Percentiles rank a stretch among this genome's conserved stretches.
Conservation (phyloP, 2,888 invertebrate species). For the Drepanosiphum platanoidis region DNA sequence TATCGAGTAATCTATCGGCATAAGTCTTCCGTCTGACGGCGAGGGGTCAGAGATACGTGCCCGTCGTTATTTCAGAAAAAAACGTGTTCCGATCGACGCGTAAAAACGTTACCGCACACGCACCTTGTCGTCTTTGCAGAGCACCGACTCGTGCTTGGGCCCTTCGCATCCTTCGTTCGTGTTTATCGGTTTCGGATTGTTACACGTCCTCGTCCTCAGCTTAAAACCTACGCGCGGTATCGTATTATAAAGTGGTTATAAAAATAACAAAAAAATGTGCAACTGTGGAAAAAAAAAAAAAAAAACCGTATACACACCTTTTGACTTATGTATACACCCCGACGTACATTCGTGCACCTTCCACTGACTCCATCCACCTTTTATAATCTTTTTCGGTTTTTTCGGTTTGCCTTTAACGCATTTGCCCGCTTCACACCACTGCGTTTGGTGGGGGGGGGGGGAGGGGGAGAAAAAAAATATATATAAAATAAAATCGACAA, state of each 20-base stretch:
- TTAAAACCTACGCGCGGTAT: conserved; percentile 67
- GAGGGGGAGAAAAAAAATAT: no score
- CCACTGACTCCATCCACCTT: conserved; percentile 77
- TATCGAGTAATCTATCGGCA: no score
- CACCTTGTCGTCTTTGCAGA: conserved; percentile 76
- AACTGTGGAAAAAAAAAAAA: conserved; percentile 1
- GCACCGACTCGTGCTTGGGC: conserved; percentile 72
- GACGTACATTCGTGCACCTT: conserved; percentile 73
- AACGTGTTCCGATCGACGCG: no score
- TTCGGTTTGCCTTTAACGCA: conserved; percentile 70
- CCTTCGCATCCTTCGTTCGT: conserved; percentile 74
- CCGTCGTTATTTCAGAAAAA: no score
- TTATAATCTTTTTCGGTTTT: conserved; percentile 67
- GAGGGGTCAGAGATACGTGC: no score
- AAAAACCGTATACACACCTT: conserved; percentile 68
- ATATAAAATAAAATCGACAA: conserved; percentile 52
- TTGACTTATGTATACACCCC: conserved; percentile 75
- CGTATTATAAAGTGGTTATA: neutral
- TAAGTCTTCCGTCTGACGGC: no score
- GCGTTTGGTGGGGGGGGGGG: no score
- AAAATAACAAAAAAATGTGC: no score
- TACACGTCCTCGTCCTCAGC: conserved; percentile 72
- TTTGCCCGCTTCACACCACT: conserved; percentile 77
- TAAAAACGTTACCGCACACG: no score
- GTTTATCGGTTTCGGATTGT: conserved; percentile 69